These are phyloP conservation scores for Hydropsyche tenuis DNA, from an alignment of 1,140 invertebrate species.

Conservation along the genomic window DNA sequence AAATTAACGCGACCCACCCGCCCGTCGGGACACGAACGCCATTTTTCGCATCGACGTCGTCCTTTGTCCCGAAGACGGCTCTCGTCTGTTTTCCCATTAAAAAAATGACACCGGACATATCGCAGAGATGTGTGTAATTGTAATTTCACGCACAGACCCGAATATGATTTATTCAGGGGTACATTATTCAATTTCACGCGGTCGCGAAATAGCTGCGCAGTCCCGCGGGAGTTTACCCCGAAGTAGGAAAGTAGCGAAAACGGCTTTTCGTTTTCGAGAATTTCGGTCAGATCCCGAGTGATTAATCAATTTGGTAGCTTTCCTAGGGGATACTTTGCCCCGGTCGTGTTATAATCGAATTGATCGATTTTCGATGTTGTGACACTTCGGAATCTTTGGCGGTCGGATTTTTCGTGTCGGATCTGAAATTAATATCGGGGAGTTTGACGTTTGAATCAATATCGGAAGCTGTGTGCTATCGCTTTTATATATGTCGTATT, in stretches of 20 bases:
- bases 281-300: constrained; percentile 6
- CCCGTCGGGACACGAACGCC: background rate
- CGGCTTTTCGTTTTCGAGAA: background rate
- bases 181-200: constrained; percentile 5
- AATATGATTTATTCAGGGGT: no score
- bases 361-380: no score
- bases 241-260: background rate
- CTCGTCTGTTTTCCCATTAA: background rate
- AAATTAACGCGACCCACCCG: constrained; percentile 28
- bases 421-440: background rate
- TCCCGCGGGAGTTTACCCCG: background rate
- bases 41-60: constrained; percentile 13
- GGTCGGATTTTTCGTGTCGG: background rate
- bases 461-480: background rate
- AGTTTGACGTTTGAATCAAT: constrained; percentile 1
- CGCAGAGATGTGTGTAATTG: background rate
- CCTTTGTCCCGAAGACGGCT: constrained; percentile 7
- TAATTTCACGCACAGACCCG: background rate
- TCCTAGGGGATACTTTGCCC: background rate
- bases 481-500: background rate
- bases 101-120: no score
- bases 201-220: background rate
- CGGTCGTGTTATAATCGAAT: no score
- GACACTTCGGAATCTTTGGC: no score
- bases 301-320: constrained; percentile 29